Evolutionary conservation across 2,797 vertebrate genomes (phyloP).

Genomic region (Gadopsis bispinosus): DNA sequence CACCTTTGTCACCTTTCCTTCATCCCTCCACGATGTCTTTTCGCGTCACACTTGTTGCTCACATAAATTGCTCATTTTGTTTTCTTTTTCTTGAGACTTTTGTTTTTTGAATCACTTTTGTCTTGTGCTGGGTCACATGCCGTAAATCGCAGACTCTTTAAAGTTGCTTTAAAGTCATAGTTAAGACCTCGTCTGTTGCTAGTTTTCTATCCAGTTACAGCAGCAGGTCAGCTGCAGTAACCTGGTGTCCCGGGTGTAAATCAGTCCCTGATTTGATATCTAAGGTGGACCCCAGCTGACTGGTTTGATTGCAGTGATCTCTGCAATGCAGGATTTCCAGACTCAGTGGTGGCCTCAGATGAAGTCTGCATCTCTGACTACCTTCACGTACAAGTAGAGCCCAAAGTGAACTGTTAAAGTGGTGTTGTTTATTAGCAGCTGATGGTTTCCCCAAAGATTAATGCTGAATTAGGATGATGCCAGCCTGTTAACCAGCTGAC

Average conservation of each 20-base stretch:
- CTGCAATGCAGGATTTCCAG: background rate
- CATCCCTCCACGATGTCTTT: background rate
- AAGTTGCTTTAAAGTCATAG: constrained; percentile 14
- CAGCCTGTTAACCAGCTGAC: background rate
- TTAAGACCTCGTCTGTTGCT: background rate
- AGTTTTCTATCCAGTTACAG: background rate
- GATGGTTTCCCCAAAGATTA: background rate
- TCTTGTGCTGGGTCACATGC: background rate
- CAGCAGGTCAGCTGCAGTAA: constrained; percentile 1
- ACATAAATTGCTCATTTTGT: background rate
- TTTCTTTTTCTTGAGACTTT: background rate
- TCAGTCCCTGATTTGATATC: constrained; percentile 12
- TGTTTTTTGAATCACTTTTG: background rate
- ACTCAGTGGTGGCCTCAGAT: background rate
- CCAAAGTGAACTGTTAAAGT: background rate
- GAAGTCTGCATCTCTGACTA: constrained; percentile 20
- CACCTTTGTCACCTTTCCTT: constrained; percentile 1
- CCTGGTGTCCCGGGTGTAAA: background rate
- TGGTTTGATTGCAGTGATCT: constrained; percentile 3
- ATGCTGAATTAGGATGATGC: background rate
- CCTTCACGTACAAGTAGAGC: background rate
- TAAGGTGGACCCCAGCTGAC: background rate
- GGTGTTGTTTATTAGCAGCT: background rate
- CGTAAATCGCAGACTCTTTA: background rate
- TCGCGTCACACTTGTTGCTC: constrained; percentile 10